A percentile compares a stretch with the other conserved stretches of the same genome.
These are phyloP conservation scores for Anaspis maculata DNA, from an alignment of 2,888 invertebrate species.

Conservation along the genomic window DNA sequence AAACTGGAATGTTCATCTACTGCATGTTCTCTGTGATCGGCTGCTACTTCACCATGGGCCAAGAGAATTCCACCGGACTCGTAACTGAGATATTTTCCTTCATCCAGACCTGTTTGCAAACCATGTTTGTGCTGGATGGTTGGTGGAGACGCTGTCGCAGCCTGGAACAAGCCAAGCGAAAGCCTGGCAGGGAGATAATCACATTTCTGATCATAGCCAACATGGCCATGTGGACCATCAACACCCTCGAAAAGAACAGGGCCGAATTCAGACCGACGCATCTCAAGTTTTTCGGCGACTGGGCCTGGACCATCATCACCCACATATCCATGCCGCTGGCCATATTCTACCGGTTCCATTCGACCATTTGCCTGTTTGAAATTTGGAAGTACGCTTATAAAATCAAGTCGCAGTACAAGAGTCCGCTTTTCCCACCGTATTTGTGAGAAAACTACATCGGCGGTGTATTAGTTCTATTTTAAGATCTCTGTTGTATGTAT, in stretches of 20 bases:
- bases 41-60: constrained; percentile 77
- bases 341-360: constrained; percentile 91
- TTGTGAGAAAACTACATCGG: no score
- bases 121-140: constrained; percentile 85
- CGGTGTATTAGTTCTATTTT: no score
- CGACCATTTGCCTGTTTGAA: constrained; percentile 90
- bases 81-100: constrained; percentile 78
- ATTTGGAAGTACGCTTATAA: constrained; percentile 96
- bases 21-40: constrained; percentile 91
- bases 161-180: constrained; percentile 72
- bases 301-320: constrained; percentile 94
- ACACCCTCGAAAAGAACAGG: constrained; percentile 82
- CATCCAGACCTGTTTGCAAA: constrained; percentile 82
- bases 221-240: constrained; percentile 90
- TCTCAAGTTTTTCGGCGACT: constrained; percentile 82
- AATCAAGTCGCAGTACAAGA: constrained; percentile 80
- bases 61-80: constrained; percentile 66
- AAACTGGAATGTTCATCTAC: constrained; percentile 84
- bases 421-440: constrained; percentile 42
- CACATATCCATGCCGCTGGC: constrained; percentile 90
- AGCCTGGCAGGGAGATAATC: constrained; percentile 88
- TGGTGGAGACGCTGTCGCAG: constrained; percentile 77
- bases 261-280: constrained; percentile 90
- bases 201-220: constrained; percentile 87
- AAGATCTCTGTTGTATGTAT: no score